Evolutionary conservation across 2,113 vertebrate genomes (phyloP).

Genomic region (Aegithalos caudatus): DNA sequence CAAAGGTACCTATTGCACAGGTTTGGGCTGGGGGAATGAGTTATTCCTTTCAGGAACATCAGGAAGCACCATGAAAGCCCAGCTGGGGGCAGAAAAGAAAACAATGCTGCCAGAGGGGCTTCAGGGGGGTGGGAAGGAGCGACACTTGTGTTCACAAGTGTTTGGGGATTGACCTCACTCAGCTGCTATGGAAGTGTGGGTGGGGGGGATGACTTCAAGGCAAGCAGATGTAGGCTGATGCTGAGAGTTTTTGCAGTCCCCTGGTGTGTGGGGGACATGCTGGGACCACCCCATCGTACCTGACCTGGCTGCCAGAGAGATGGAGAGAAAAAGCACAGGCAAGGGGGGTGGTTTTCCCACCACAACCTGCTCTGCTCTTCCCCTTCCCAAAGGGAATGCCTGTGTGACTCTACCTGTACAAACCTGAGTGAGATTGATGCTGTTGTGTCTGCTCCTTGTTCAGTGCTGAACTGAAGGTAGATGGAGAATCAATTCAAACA

Average conservation of each 20-base stretch:
- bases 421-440: rapidly evolving
- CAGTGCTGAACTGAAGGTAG: neutral
- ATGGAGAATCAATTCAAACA: neutral
- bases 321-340: neutral
- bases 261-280: neutral
- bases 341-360: neutral
- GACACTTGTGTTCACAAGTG: neutral
- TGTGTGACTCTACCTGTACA: neutral
- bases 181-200: neutral
- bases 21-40: neutral
- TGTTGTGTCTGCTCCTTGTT: rapidly evolving
- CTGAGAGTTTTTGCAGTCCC: slow-evolving; percentile 37
- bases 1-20: neutral
- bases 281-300: slow-evolving; percentile 1
- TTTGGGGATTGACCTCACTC: neutral
- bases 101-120: neutral
- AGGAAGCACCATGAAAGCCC: neutral
- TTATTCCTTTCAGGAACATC: neutral
- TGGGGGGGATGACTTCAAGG: neutral
- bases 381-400: neutral
- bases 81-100: neutral
- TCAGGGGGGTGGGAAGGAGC: neutral
- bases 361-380: neutral
- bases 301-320: rapidly evolving
- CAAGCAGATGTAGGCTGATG: neutral